Evolutionary conservation across 2,888 invertebrate genomes (phyloP), one percentile per base, ranked within the genome.

Genomic region (Dynastes hyllus): DNA sequence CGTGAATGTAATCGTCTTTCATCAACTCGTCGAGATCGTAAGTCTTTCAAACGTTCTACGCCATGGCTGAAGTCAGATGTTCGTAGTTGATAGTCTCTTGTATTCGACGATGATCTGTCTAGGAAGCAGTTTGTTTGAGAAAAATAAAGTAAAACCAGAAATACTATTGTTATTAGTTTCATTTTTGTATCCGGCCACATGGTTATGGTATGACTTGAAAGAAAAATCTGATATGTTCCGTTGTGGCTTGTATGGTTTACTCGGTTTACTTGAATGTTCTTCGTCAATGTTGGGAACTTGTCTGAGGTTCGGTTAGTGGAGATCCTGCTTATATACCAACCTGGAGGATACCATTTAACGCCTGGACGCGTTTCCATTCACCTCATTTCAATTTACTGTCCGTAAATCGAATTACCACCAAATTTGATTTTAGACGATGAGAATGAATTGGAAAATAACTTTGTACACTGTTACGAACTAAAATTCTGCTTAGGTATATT

Each of bases 241-340:
- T 81, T 77, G 79, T 85, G 85, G 79, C 85, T 83, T 85, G 85
- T 85, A 84, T 85, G 81, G 85, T 84, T 81, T 79, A 79, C 78
- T 83, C 76, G 83, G 83, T 83, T 77, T 81, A 83, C 81, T 82
- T 82, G 79, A 79, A 79, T 80, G 53, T 67, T 80, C 79, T 58
- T 76, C 76, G 63, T 80, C 80, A 82, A 77, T 66, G 70, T 69
- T 80, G 81, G 80, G 73, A 77, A 81, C 82, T 32, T 83, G 77
- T 81, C 81, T 84, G 84, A 80, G 80, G 58, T 61, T 66, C 53
- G 27, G n/a, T 40, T 29, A 13, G 27, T 32, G 16, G 50, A 5
- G 58, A 22, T 13, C 37, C 40, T 11, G 76, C 65, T 79, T 82
- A 80, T 83, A 81, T 81, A 82, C 73, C 45, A 45, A 51, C 9